Percentiles rank a stretch among this genome's conserved stretches.
These are phyloP conservation scores for Eubasilissa splendida DNA, from an alignment of 2,888 invertebrate genomes.

Conservation along the genomic window DNA sequence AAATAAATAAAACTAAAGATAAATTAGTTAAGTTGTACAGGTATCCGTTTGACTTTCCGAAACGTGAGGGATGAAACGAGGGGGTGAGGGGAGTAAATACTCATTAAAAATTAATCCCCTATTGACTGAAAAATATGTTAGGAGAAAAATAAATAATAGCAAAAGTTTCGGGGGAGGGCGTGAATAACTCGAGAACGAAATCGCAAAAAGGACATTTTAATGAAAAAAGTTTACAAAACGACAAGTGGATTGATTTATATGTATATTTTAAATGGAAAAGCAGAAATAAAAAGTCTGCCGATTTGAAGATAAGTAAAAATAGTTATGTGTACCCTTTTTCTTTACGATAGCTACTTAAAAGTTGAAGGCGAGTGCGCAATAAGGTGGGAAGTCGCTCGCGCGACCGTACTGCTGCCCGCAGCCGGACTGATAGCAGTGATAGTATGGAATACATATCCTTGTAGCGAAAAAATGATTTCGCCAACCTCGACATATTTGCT, in stretches of 20 bases:
- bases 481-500: constrained; percentile 6
- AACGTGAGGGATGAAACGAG: background rate
- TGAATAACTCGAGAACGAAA: constrained; percentile 21
- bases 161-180: constrained; percentile 8
- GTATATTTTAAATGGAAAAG: constrained; percentile 21
- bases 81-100: constrained; percentile 16
- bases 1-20: constrained; percentile 58
- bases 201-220: constrained; percentile 37
- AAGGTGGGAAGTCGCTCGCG: too few relatives aligned
- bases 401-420: too few relatives aligned
- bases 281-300: background rate
- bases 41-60: constrained; percentile 37
- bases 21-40: constrained; percentile 54
- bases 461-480: background rate
- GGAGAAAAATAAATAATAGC: constrained; percentile 37
- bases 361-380: too few relatives aligned
- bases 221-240: constrained; percentile 40
- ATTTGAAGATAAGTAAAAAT: too few relatives aligned
- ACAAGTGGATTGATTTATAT: constrained; percentile 41
- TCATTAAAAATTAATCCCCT: constrained; percentile 42
- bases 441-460: too few relatives aligned
- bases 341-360: too few relatives aligned
- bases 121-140: constrained; percentile 34
- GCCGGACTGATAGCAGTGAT: too few relatives aligned
- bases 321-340: too few relatives aligned